Conservation (phyloP, 92 coral and sea anemone species). For the Siderastrea siderea region DNA sequence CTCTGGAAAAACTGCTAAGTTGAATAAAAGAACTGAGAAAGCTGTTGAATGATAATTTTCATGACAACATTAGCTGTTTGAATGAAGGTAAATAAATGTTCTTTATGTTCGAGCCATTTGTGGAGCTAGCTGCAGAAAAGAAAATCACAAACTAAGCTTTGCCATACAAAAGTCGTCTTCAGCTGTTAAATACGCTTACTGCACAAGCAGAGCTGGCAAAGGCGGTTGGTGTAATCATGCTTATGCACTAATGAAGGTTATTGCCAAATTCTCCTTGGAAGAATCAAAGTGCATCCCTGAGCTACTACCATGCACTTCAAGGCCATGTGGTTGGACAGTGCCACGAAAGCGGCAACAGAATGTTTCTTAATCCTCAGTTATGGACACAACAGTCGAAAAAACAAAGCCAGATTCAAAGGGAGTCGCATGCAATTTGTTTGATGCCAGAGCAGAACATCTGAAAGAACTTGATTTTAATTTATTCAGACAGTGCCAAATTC, state of each 20-base stretch:
- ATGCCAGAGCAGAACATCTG: constrained; percentile 32
- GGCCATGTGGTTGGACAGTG: constrained; percentile 80
- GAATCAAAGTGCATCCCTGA: too few species aligned
- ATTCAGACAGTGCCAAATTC: constrained; percentile 3
- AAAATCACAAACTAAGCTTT: constrained; percentile 72
- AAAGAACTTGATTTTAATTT: constrained; percentile 1
- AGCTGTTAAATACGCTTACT: constrained; percentile 62
- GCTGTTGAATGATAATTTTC: constrained; percentile 37
- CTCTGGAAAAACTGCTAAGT: constrained; percentile 18
- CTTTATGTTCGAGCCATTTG: constrained; percentile 64
- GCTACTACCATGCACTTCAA: constrained; percentile 75
- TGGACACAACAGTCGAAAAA: constrained; percentile 75
- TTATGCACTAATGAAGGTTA: constrained; percentile 71
- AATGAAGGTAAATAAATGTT: not conserved
- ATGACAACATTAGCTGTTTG: constrained; percentile 63
- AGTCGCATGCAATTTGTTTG: constrained; percentile 54
- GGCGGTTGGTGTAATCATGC: constrained; percentile 76
- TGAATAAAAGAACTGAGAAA: constrained; percentile 5
- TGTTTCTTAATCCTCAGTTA: constrained; percentile 58
- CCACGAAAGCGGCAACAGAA: constrained; percentile 54
- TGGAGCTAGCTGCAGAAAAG: constrained; percentile 74
- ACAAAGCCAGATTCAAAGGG: constrained; percentile 41
- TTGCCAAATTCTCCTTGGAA: too few species aligned
- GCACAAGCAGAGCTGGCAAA: constrained; percentile 68
- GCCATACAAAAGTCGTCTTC: constrained; percentile 38